These are phyloP conservation scores for Paracanthobrama guichenoti DNA, from an alignment of 2,113 vertebrate species.

Conservation along the genomic window DNA sequence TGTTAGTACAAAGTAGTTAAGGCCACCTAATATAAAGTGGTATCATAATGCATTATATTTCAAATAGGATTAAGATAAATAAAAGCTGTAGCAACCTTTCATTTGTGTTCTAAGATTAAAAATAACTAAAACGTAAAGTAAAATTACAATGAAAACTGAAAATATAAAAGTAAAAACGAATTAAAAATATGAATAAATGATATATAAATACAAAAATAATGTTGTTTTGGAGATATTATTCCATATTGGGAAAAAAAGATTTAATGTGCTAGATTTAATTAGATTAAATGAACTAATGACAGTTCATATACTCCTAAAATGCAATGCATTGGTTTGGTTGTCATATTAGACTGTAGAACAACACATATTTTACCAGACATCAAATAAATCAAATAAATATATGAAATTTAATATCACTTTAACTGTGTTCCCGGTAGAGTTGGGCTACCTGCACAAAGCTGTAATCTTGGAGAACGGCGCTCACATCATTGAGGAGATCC, in stretches of 20 bases:
- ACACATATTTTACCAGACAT: background rate
- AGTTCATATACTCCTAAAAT: background rate
- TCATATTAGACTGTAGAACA: background rate
- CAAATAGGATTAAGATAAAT: background rate
- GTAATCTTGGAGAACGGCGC: conserved; percentile 79
- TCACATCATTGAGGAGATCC: conserved; percentile 87
- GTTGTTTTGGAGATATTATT: background rate
- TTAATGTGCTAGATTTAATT: background rate
- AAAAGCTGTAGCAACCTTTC: background rate
- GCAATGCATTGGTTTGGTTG: background rate
- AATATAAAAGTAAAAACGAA: background rate
- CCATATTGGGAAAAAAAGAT: background rate
- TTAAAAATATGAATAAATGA: background rate
- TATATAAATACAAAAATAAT: too few relatives aligned
- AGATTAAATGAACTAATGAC: background rate
- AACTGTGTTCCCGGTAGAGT: conserved; percentile 58
- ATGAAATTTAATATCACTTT: background rate
- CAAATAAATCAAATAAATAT: background rate
- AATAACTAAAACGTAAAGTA: background rate
- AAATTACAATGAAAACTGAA: background rate
- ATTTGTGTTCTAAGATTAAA: background rate
- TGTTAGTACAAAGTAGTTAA: too few relatives aligned
- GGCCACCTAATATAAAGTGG: too few relatives aligned
- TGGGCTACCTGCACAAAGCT: conserved; percentile 88
- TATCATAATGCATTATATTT: background rate